Evolutionary conservation across 2,888 invertebrate genomes (phyloP).

Genomic region (Charanyca ferruginea): DNA sequence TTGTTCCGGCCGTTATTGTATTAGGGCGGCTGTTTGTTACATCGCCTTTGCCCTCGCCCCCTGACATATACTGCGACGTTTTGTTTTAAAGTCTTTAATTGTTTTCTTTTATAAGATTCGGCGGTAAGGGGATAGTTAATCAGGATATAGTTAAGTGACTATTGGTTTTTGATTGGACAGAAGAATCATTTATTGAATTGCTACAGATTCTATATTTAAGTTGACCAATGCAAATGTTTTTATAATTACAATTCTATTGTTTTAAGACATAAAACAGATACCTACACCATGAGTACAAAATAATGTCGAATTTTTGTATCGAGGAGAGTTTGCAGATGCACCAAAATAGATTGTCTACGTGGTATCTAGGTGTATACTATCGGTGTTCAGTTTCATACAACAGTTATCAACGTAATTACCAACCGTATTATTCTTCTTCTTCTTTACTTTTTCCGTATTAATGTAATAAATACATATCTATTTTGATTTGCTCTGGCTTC

Average conservation of each 20-base stretch:
- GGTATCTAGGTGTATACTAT: too few species aligned
- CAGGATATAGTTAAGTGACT: neutral
- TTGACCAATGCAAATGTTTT: neutral
- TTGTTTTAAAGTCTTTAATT: slow-evolving; percentile 63
- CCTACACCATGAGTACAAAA: too few species aligned
- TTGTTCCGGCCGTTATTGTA: slow-evolving; percentile 93
- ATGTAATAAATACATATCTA: slow-evolving; percentile 51
- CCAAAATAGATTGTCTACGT: neutral
- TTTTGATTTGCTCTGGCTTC: slow-evolving; percentile 46
- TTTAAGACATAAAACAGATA: neutral
- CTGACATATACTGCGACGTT: slow-evolving; percentile 45
- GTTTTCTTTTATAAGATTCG: slow-evolving; percentile 45
- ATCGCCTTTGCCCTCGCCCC: slow-evolving; percentile 71
- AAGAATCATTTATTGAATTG: neutral
- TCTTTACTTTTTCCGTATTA: too few species aligned
- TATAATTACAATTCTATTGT: too few species aligned
- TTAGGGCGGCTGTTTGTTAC: slow-evolving; percentile 91
- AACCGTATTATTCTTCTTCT: too few species aligned
- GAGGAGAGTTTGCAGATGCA: neutral
- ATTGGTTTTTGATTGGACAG: slow-evolving; percentile 8
- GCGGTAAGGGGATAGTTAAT: slow-evolving; percentile 27
- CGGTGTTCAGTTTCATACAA: slow-evolving; percentile 4
- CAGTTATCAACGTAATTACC: slow-evolving; percentile 4
- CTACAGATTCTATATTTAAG: neutral
- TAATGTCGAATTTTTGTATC: neutral